phyloP scores from a whole-genome alignment of 2,888 invertebrate species.

The Dynastes tityus region DNA sequence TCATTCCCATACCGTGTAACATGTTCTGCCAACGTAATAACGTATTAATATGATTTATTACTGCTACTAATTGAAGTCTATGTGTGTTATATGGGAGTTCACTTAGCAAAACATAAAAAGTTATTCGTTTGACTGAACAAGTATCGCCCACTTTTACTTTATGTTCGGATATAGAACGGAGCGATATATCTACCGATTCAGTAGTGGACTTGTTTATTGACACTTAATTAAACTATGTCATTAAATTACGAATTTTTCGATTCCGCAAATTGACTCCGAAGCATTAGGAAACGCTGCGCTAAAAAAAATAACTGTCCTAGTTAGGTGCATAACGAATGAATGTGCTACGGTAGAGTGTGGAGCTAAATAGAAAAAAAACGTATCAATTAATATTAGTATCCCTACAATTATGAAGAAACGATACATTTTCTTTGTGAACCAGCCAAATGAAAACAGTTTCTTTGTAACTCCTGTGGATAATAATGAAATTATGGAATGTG shows the following conservation, averaged over 20 bases:
- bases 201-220: neutral
- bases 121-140: neutral
- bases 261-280: slow-evolving; percentile 1
- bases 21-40: neutral
- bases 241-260: slow-evolving; percentile 11
- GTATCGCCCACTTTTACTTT: slow-evolving; percentile 8
- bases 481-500: too few species aligned
- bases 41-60: slow-evolving; percentile 28
- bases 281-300: too few species aligned
- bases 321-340: slow-evolving; percentile 3
- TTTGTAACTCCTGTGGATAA: too few species aligned
- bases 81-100: neutral
- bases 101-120: slow-evolving; percentile 6
- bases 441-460: too few species aligned
- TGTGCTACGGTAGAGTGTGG: neutral
- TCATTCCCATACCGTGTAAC: neutral
- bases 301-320: neutral
- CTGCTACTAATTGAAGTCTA: slow-evolving; percentile 1
- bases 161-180: neutral
- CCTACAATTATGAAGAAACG: too few species aligned
- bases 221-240: slow-evolving; percentile 11
- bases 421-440: neutral
- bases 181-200: neutral
- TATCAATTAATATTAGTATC: too few species aligned
- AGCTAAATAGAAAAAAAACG: neutral